Base-by-base conservation (phyloP, 64 coral and sea anemone genomes). In the Porites australiensis region DNA sequence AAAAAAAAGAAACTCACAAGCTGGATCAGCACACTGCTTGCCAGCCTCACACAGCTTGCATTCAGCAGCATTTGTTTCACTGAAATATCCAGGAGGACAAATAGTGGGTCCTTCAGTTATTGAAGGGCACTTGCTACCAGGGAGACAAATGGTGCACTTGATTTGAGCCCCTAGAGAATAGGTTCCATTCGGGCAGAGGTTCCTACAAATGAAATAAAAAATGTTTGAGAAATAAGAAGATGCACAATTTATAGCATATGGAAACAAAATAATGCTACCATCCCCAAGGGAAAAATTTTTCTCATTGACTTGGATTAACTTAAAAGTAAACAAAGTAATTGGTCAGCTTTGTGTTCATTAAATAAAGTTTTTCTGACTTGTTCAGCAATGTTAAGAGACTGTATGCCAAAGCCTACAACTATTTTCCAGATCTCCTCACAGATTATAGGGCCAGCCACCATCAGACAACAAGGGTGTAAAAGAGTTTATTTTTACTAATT, bases 141-240 rank as follows among this genome's bases (percentile, higher is more conserved):
- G 94, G 62, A 67, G 83, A 52, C 96, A 98, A 50, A 82, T 75
- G 9, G 75, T 93, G 65, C 98, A 99, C 58, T 96, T 64, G 46
- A 96, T 96, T 68, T 96, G 94, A 78, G 90, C 94, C 59, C 98
- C 98, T 27, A 99, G 65, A 43, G 98, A 99, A 94, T 99, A 99
- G 44, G 94, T 99, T 64, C 98, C 98, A 84, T 99, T 99, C 62
- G 94, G 91, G 79, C 98, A 99, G 13, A 96, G 72, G n/a, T 63
- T 90, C 69, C 98, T 99, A 46, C 46, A 79, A 23, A 11, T 2
- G 57, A 58, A 52, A 78, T 10, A 13, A 15, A 68, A 49, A 50
- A 50, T 67, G 15, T 10, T 3, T 8, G 15, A 8, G 51, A 71
- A 3, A 61, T 2, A 8, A 58, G 1, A 11, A 16, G 23, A 16